A percentile compares a stretch with the other conserved stretches of the same genome.
These are phyloP conservation scores for Hypercompe scribonia DNA, from an alignment of 2,888 invertebrate species.

Conservation along the genomic window DNA sequence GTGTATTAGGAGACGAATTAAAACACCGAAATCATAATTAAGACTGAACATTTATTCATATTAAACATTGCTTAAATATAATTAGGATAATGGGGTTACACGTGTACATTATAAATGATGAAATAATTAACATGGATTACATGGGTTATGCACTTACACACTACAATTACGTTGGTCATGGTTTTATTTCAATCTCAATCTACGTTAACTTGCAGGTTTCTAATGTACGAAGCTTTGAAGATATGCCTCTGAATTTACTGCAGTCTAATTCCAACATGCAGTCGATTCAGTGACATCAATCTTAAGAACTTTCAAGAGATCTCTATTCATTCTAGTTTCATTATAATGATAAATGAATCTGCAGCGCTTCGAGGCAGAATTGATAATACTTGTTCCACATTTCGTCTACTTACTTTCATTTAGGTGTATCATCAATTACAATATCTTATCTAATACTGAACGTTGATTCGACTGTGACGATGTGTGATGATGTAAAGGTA, in stretches of 20 bases:
- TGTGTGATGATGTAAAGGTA: not conserved
- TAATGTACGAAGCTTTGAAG: no score
- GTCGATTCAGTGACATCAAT: not conserved
- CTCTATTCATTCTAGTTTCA: not conserved
- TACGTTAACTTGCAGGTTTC: no score
- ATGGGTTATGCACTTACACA: no score
- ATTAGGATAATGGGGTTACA: no score
- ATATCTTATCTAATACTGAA: not conserved
- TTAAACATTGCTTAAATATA: no score
- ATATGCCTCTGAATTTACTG: not conserved
- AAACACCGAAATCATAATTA: no score
- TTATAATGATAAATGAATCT: conserved; percentile 5
- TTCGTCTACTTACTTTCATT: not conserved
- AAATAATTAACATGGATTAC: no score
- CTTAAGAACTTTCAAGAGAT: not conserved
- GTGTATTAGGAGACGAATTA: no score
- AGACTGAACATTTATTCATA: no score
- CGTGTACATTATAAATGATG: no score
- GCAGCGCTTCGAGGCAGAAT: not conserved
- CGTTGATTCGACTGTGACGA: not conserved
- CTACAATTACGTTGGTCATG: no score
- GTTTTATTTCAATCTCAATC: no score
- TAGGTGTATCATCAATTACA: not conserved
- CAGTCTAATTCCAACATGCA: not conserved
- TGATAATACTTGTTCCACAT: not conserved